Percentiles rank a stretch among this genome's conserved stretches.
These are phyloP conservation scores for Acleris laterana DNA, from an alignment of 2,888 invertebrate genomes.

Conservation along the genomic window DNA sequence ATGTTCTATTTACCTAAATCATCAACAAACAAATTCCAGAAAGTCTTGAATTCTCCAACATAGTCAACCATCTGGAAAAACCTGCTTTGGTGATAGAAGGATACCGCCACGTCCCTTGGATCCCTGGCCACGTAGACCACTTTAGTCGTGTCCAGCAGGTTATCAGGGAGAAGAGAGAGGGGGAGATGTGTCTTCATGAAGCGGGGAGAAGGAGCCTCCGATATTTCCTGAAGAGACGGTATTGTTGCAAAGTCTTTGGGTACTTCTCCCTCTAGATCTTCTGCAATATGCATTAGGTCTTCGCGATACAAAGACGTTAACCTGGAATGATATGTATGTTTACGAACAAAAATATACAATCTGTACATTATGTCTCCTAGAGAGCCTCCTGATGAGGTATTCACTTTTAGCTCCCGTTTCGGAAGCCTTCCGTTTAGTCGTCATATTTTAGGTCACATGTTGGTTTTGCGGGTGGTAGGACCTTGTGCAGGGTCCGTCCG, in stretches of 20 bases:
- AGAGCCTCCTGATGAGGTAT: no score
- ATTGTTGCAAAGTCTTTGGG: not conserved
- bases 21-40: slow-evolving; percentile 85
- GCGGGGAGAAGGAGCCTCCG: slow-evolving; percentile 54
- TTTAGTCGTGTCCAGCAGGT: slow-evolving; percentile 57
- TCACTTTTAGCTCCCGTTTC: no score
- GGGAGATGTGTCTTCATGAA: slow-evolving; percentile 83
- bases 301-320: not conserved
- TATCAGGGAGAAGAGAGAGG: slow-evolving; percentile 68
- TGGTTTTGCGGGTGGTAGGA: no score
- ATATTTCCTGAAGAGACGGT: not conserved
- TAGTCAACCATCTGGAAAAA: slow-evolving; percentile 85
- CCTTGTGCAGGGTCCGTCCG: no score
- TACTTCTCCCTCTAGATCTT: no score
- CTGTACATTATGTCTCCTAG: no score
- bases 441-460: no score
- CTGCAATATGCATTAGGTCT: no score
- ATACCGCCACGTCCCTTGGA: slow-evolving; percentile 90
- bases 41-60: slow-evolving; percentile 83
- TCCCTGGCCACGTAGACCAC: slow-evolving; percentile 88
- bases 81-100: slow-evolving; percentile 88
- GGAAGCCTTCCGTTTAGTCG: no score
- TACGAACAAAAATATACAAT: no score
- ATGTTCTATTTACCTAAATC: no score
- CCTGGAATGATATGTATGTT: not conserved